phyloP scores from a whole-genome alignment of 2,113 vertebrate species.

The Eleginops maclovinus region DNA sequence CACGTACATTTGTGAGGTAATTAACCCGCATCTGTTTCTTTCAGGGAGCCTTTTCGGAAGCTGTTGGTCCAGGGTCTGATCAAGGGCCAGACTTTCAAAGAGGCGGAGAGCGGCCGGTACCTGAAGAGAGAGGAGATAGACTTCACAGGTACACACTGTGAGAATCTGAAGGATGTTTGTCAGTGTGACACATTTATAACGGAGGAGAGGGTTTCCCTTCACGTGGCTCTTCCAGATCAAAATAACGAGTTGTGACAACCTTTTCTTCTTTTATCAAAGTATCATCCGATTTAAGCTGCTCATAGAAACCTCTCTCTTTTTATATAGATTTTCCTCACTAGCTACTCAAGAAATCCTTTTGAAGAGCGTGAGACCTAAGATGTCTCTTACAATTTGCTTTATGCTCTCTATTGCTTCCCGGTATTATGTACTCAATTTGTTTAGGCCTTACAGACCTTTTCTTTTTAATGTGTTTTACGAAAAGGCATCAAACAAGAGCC shows the following conservation, averaged over 20 bases:
- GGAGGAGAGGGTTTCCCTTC: not conserved
- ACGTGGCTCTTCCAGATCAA: constrained; percentile 15
- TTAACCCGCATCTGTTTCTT: not conserved
- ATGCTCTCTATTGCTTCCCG: constrained; percentile 52
- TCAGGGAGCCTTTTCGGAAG: constrained; percentile 94
- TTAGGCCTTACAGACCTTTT: not conserved
- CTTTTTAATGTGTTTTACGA: constrained; percentile 14
- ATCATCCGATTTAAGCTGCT: not conserved
- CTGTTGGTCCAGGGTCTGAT: constrained; percentile 96
- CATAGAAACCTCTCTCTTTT: not conserved
- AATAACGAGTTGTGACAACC: not conserved
- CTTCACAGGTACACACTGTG: constrained; percentile 86
- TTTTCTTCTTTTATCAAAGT: not conserved
- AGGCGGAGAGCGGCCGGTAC: constrained; percentile 88
- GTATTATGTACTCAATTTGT: not conserved
- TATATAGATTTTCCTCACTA: not conserved
- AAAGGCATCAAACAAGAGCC: not conserved
- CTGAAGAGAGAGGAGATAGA: constrained; percentile 90
- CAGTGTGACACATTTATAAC: constrained; percentile 21
- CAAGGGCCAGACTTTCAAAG: constrained; percentile 93
- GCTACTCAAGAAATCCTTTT: constrained; percentile 2
- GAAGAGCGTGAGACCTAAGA: not conserved
- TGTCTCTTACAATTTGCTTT: constrained; percentile 37
- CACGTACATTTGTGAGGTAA: not conserved
- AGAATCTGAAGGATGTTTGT: constrained; percentile 19